Conservation (phyloP, 2,113 vertebrate genomes). For the Nerophis ophidion region DNA sequence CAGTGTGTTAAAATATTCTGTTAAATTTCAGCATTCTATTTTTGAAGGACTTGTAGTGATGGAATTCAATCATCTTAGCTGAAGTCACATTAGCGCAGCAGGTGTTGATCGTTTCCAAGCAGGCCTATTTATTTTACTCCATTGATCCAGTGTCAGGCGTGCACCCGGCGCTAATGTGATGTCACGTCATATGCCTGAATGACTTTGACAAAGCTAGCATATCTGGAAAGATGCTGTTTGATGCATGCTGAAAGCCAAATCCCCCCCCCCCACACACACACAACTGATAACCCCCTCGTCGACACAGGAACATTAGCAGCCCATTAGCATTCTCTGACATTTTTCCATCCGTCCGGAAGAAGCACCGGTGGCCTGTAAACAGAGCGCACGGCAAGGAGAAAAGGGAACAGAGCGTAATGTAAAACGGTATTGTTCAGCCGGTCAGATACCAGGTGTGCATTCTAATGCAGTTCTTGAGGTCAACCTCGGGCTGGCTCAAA, state of each 20-base stretch:
- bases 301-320: conserved; percentile 34
- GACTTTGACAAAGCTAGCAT: conserved; percentile 46
- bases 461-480: conserved; percentile 55
- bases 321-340: conserved; percentile 72
- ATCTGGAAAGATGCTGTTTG: conserved; percentile 49
- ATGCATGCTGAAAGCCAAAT: conserved; percentile 38
- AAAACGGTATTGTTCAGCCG: conserved; percentile 57
- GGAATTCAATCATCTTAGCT: conserved; percentile 25
- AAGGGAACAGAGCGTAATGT: conserved; percentile 57
- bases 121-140: conserved; percentile 5
- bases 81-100: conserved; percentile 18
- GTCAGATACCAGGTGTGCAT: conserved; percentile 54
- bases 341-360: conserved; percentile 52
- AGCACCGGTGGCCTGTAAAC: conserved; percentile 58
- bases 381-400: conserved; percentile 58
- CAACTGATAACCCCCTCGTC: neutral
- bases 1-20: too few species aligned
- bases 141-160: conserved; percentile 33
- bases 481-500: conserved; percentile 55
- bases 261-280: neutral
- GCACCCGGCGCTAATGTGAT: conserved; percentile 1
- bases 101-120: neutral
- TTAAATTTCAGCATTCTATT: neutral
- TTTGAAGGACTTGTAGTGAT: neutral
- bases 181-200: conserved; percentile 23